These are phyloP conservation scores for Sus cebifrons DNA, from an alignment of 2,797 vertebrate genomes.

Conservation along the genomic window DNA sequence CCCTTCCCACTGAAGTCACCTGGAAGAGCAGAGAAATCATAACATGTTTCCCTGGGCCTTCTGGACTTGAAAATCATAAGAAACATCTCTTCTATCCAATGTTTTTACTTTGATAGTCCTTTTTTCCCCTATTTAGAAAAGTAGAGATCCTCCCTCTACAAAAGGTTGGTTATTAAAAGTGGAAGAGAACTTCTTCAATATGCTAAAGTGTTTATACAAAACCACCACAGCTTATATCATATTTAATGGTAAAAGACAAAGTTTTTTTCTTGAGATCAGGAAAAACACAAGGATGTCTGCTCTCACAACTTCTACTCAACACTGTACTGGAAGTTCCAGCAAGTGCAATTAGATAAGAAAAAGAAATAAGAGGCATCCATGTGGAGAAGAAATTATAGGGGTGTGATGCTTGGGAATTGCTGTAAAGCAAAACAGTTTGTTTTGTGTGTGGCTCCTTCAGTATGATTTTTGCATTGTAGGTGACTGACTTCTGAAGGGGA, in stretches of 20 bases:
- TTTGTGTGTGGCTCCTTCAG: too few relatives aligned
- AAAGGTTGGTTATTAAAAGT: neutral
- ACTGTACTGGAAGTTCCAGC: neutral
- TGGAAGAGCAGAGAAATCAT: slow-evolving; percentile 80
- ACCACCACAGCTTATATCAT: neutral
- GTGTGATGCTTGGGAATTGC: too few relatives aligned
- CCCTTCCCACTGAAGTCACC: slow-evolving; percentile 84
- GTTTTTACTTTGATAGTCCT: slow-evolving; percentile 76
- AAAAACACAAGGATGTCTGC: neutral
- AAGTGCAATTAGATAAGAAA: neutral
- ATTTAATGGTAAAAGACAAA: neutral
- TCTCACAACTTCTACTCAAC: neutral
- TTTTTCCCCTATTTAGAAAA: slow-evolving; percentile 41
- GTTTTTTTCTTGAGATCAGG: neutral
- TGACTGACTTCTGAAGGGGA: too few relatives aligned
- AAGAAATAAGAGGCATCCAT: neutral
- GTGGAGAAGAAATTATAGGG: neutral
- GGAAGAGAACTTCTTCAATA: neutral
- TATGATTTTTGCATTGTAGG: too few relatives aligned
- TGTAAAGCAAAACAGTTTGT: too few relatives aligned
- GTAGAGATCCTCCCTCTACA: too few relatives aligned
- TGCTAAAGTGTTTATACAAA: neutral
- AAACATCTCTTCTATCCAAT: slow-evolving; percentile 85
- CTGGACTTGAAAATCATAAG: slow-evolving; percentile 83
- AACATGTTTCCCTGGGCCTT: slow-evolving; percentile 79